These are phyloP conservation scores for Samia ricini DNA, from an alignment of 1,140 invertebrate species.

Conservation along the genomic window DNA sequence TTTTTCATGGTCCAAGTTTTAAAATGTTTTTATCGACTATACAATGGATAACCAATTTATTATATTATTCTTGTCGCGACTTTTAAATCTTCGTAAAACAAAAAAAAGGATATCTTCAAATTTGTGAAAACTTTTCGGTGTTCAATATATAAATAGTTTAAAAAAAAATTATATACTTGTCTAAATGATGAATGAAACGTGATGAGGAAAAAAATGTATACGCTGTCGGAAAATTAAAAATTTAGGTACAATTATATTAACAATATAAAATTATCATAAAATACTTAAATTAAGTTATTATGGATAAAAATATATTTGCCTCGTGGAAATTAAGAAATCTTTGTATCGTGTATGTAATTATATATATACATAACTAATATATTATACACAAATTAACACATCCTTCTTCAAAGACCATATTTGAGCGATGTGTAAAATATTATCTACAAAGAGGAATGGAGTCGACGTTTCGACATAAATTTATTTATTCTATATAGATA, in stretches of 20 bases:
- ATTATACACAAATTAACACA: constrained; percentile 73
- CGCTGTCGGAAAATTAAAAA: constrained; percentile 69
- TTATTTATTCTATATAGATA: constrained; percentile 16
- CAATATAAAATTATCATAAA: constrained; percentile 73
- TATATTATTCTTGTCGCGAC: constrained; percentile 74
- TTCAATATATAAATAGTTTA: no score
- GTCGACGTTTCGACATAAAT: constrained; percentile 56
- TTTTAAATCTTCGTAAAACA: constrained; percentile 71
- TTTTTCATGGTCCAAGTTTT: constrained; percentile 78
- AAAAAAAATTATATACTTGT: constrained; percentile 56
- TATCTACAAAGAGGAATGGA: constrained; percentile 27
- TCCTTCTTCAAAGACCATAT: constrained; percentile 66
- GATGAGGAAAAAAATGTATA: constrained; percentile 69
- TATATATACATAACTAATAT: constrained; percentile 60
- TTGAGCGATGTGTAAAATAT: constrained; percentile 49
- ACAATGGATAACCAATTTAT: constrained; percentile 76
- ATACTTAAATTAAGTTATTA: constrained; percentile 68
- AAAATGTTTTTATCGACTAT: constrained; percentile 77
- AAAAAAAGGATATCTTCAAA: constrained; percentile 70
- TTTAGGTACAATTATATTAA: constrained; percentile 72
- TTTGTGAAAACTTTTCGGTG: constrained; percentile 75
- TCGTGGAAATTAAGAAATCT: constrained; percentile 74
- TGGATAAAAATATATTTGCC: constrained; percentile 71
- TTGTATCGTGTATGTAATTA: constrained; percentile 75
- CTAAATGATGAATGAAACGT: constrained; percentile 45